These are phyloP conservation scores for Pipistrellus pipistrellus DNA, from an alignment of 2,797 vertebrate genomes.

Conservation along the genomic window DNA sequence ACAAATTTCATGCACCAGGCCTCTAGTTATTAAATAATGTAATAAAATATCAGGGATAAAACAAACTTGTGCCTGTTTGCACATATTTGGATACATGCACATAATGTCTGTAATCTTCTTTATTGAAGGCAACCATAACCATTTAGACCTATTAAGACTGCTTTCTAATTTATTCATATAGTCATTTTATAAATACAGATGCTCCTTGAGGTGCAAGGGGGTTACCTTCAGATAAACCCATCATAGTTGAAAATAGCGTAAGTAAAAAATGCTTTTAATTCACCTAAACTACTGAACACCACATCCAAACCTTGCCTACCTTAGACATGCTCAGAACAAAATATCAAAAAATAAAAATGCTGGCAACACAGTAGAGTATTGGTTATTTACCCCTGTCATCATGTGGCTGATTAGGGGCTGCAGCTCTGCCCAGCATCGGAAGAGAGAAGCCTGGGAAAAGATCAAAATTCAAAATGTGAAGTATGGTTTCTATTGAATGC, in stretches of 20 bases:
- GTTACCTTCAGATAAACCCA: not conserved
- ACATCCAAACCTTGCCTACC: not conserved
- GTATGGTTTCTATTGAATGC: not conserved
- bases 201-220: not conserved
- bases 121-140: not conserved
- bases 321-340: not conserved
- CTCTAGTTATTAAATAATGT: slow-evolving; percentile 1
- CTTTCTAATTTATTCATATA: slow-evolving; percentile 9
- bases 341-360: not conserved
- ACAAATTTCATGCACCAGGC: too few species aligned
- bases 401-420: not conserved
- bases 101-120: not conserved
- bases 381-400: not conserved
- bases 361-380: not conserved
- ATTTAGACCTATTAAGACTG: not conserved
- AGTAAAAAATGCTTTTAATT: not conserved
- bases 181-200: not conserved
- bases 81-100: not conserved
- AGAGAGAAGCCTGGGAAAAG: not conserved
- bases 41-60: slow-evolving; percentile 10
- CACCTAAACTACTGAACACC: not conserved
- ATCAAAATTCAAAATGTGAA: not conserved
- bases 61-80: not conserved
- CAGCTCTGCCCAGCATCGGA: not conserved
- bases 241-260: not conserved